Evolutionary conservation across 2,888 invertebrate species (phyloP), one percentile per base, ranked within the genome.

Genomic region (Mayetiola destructor): DNA sequence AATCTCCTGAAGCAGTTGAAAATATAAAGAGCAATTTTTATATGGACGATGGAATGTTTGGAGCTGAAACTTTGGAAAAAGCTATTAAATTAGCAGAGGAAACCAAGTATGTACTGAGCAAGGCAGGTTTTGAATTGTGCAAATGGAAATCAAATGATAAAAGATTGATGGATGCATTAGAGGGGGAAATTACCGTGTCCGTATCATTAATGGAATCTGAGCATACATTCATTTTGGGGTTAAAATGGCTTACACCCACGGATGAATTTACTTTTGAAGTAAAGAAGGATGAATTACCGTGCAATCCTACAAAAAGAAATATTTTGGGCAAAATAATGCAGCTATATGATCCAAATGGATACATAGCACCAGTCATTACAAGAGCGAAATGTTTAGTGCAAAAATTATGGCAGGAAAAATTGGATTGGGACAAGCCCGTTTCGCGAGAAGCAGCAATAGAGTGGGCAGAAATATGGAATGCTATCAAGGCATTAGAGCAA

Each of bases 11-110:
- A 9, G 48, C 27, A 27, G 3, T 27, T 6, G 16, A 48, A n/a
- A n/a, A 8, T 14, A 9, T 48, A 4, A 4, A 48, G n/a, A n/a
- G 16, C 2, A 27, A 48, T n/a, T 40, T 40, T 21, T 40, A 64
- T 54, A 60, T 63, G 9, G 62, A 62, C 53, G 61, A 63, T 40
- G 58, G 62, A 8, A 59, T 62, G 57, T 60, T 56, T 16, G 63
- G 62, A 4, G 53, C 60, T 16, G 55, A 62, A 40, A 48, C 27
- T 27, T 29, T 60, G 23, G 23, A 56, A 9, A 42, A 61, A 32
- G 59, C 61, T n/a, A 42, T 59, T 23, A 16, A 35, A n/a, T 39
- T 62, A 9, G 59, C 60, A 55, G 53, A 56, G 14, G 59, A 62
- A 57, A 32, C 62, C 20, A 59, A 21, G 20, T 3, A 52, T 1